Percentiles rank a stretch among this genome's conserved stretches.
These are phyloP conservation scores for Xestia xanthographa DNA, from an alignment of 2,888 invertebrate species.

Conservation along the genomic window DNA sequence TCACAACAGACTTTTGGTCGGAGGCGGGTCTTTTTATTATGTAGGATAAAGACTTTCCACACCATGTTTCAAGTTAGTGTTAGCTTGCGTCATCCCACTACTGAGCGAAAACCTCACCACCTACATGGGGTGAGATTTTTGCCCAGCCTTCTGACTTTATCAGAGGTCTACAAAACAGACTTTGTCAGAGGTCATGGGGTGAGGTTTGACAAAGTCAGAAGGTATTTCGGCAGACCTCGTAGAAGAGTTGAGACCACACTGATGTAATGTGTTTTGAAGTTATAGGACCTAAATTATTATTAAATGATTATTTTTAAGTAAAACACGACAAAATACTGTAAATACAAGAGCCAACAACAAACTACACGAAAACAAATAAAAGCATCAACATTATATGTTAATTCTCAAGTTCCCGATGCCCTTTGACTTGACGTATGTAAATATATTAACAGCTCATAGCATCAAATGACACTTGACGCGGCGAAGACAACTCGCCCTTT, in stretches of 20 bases:
- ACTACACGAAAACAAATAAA: conserved; percentile 35
- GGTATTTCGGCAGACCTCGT: neutral
- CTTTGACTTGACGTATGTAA: conserved; percentile 50
- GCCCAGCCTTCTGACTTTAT: too few species aligned
- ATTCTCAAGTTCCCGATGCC: conserved; percentile 31
- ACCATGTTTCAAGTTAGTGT: neutral
- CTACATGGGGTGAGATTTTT: too few species aligned
- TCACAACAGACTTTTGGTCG: neutral
- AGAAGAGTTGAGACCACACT: too few species aligned
- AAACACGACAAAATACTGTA: conserved; percentile 1
- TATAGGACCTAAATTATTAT: too few species aligned
- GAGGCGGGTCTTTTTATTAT: neutral
- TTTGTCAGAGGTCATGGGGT: too few species aligned
- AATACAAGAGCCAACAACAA: neutral
- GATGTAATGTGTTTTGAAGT: too few species aligned
- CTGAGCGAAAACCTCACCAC: neutral
- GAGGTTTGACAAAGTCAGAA: neutral
- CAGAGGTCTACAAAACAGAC: too few species aligned
- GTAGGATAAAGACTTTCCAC: neutral
- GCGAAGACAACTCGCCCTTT: conserved; percentile 56
- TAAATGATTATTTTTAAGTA: too few species aligned
- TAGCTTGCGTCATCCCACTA: neutral
- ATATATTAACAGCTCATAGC: conserved; percentile 56
- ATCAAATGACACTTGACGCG: conserved; percentile 59
- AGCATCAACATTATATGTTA: conserved; percentile 43